phyloP scores from a whole-genome alignment of 1,140 invertebrate genomes.

The Drosophila busckii region DNA sequence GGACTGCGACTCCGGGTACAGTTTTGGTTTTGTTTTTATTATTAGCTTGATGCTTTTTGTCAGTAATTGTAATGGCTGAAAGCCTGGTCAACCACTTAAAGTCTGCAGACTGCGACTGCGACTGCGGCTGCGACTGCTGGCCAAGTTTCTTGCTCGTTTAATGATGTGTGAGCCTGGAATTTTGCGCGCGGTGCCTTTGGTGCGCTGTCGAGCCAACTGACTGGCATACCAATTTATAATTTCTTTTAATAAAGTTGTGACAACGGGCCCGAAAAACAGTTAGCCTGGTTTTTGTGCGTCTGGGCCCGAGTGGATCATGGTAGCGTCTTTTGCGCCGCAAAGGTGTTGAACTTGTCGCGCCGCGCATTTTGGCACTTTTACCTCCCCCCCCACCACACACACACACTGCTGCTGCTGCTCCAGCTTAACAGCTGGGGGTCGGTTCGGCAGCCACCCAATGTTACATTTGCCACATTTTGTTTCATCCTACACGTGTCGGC shows the following conservation, averaged over 20 bases:
- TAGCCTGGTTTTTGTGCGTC: slow-evolving; percentile 40
- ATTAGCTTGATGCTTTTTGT: slow-evolving; percentile 72
- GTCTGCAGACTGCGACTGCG: slow-evolving; percentile 17
- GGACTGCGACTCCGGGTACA: no score
- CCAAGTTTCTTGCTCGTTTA: slow-evolving; percentile 61
- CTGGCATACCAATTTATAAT: slow-evolving; percentile 76
- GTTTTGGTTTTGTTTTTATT: slow-evolving; percentile 64
- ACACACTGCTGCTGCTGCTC: neutral
- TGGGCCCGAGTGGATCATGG: slow-evolving; percentile 68
- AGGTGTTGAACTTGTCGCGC: slow-evolving; percentile 71
- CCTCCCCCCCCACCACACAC: neutral
- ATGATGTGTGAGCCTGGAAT: slow-evolving; percentile 76
- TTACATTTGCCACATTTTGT: slow-evolving; percentile 53
- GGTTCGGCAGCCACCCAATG: slow-evolving; percentile 48
- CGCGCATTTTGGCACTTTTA: slow-evolving; percentile 70
- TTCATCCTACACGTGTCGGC: slow-evolving; percentile 59
- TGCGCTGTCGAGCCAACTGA: slow-evolving; percentile 48
- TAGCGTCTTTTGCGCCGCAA: slow-evolving; percentile 14
- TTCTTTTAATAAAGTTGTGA: slow-evolving; percentile 77
- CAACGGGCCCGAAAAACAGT: slow-evolving; percentile 7
- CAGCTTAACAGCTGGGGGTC: slow-evolving; percentile 14
- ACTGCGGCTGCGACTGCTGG: slow-evolving; percentile 3
- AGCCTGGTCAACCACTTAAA: slow-evolving; percentile 49
- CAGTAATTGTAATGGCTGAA: slow-evolving; percentile 73
- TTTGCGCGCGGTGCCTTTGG: slow-evolving; percentile 70